Base-by-base conservation (phyloP, 2,888 invertebrate species). In the Pyrrhia umbra region DNA sequence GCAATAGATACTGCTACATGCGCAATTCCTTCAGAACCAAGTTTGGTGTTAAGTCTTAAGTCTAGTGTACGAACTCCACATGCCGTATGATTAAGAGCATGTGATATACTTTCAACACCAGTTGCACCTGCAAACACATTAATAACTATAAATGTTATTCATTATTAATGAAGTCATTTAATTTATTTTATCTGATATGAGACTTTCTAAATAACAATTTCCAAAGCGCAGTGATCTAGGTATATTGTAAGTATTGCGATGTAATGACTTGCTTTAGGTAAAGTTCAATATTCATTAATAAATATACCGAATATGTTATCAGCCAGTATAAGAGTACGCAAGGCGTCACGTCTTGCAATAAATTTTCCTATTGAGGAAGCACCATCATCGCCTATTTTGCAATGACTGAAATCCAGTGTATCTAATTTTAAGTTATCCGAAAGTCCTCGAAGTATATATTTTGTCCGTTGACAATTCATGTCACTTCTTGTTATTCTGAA, bases 371-470 rank as follows among this genome's bases (percentile, higher is more conserved):
- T 88, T n/a, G 96, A 95, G 15, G 95, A 86, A 3, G 95, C 95
- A 0, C 96, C 97, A 15, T 93, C 91, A 79, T 97, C 95, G 0
- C 90, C 94, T 65, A 97, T 95, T 82, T 95, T 95, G 83, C 97
- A 96, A 79, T 97, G 96, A 51, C 96, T 96, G 54, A 97, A 95
- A 85, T 97, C 96, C 46, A 97, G 77, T 46, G 95, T 95, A 60
- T 95, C 92, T 49, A 96, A 75, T 75, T 92, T 83, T 68, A 86
- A 79, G 69, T 85, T 90, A 43, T 93, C 92, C 34, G 86, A 85
- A 60, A 95, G 66, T 23, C 94, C 94, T 2, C 94, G 90, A 40
- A 95, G 84, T 65, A 95, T 87, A 69, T 92, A 92, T 83, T 92
- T 95, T 0, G 93, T 81, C 80, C 87, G 89, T 81, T 91, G 92